A percentile compares a stretch with the other conserved stretches of the same genome.
Evolutionary conservation across 1,140 invertebrate species (phyloP).

Genomic region (Ceratitis capitata): DNA sequence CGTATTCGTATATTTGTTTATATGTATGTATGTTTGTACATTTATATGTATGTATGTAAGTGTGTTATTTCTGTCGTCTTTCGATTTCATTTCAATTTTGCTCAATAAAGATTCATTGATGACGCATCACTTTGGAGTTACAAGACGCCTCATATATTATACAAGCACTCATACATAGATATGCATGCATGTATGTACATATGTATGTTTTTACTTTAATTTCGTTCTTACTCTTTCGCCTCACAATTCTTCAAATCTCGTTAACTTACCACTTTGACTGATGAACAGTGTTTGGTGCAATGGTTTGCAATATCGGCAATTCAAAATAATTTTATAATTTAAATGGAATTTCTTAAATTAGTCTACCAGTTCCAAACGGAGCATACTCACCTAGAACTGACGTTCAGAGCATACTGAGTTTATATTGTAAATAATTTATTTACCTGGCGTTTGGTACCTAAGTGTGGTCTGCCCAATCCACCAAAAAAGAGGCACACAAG

Average conservation of each 20-base stretch:
- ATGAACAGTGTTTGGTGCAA: background rate
- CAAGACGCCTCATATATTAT: background rate
- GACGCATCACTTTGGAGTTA: background rate
- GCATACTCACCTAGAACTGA: too few relatives aligned
- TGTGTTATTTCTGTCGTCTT: slow-evolving; percentile 8
- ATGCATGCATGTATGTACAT: background rate
- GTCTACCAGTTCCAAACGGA: too few relatives aligned
- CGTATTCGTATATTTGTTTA: background rate
- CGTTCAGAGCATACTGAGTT: too few relatives aligned
- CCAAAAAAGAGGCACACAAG: too few relatives aligned
- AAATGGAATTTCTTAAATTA: too few relatives aligned
- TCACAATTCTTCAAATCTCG: too few relatives aligned
- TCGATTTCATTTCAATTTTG: slow-evolving; percentile 28
- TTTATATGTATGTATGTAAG: too few relatives aligned
- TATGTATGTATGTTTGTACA: background rate
- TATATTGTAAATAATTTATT: too few relatives aligned
- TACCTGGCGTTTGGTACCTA: too few relatives aligned
- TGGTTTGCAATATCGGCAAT: background rate
- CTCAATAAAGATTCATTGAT: background rate
- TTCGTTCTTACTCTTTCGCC: background rate
- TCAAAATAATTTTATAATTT: background rate
- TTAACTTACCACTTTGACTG: background rate
- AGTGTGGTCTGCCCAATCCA: too few relatives aligned
- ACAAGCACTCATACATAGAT: too few relatives aligned
- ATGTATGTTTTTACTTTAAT: background rate